Conservation (phyloP, 2,888 invertebrate genomes). For the Theretra japonica region DNA sequence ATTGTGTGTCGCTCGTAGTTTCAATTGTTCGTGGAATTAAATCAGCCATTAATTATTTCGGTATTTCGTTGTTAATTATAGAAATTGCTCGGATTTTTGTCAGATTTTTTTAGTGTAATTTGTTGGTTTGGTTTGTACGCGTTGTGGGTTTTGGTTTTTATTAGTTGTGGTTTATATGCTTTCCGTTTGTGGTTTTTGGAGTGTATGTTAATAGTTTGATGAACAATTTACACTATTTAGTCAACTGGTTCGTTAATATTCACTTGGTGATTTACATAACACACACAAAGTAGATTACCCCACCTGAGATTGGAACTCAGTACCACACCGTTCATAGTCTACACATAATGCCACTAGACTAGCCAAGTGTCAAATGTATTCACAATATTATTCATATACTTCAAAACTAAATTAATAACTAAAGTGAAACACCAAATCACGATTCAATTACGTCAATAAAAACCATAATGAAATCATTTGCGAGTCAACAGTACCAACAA, state of each 20-base stretch:
- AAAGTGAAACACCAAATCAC: background rate
- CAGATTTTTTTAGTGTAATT: background rate
- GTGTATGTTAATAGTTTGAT: too few relatives aligned
- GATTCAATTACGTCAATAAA: background rate
- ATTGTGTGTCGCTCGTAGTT: slow-evolving; percentile 9
- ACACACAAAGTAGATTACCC: too few relatives aligned
- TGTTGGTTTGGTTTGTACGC: background rate
- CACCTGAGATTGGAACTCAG: too few relatives aligned
- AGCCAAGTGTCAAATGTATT: too few relatives aligned
- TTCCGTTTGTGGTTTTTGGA: background rate
- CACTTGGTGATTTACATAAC: too few relatives aligned
- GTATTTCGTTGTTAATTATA: slow-evolving; percentile 14
- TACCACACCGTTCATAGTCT: too few relatives aligned
- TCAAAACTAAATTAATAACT: background rate
- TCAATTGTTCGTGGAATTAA: slow-evolving; percentile 6
- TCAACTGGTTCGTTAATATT: too few relatives aligned
- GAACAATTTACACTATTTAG: too few relatives aligned
- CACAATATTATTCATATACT: too few relatives aligned
- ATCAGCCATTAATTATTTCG: slow-evolving; percentile 14
- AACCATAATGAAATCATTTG: background rate
- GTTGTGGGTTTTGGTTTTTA: background rate
- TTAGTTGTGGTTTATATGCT: background rate
- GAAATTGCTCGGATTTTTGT: background rate
- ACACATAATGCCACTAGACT: too few relatives aligned
- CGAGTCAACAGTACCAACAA: background rate